Evolutionary conservation across 2,888 invertebrate species (phyloP), one percentile per base, ranked within the genome.

Genomic region (Thera obeliscata): DNA sequence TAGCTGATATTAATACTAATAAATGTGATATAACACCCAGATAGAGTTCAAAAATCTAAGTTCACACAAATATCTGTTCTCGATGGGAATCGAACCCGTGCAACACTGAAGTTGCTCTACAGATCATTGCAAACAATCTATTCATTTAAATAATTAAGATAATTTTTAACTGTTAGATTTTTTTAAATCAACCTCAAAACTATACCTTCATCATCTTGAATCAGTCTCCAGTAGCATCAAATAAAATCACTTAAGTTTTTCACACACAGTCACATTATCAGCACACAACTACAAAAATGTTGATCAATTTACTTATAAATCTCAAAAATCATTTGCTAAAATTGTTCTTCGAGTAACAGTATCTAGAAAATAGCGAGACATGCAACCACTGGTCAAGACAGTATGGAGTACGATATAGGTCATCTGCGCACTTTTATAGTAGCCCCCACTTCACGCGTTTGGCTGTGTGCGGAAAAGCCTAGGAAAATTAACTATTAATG

Each of bases 371-470:
- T 56, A 59, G 66, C 73, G 69, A 75, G 76, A 75, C 72, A 76
- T 66, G 67, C 78, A 80, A 81, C 69, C 83, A 78, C 78, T 73
- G 75, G 81, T 74, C 78, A 70, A 77, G 72, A 71, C 78, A 78
- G 76, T 87, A 76, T 90, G 87, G 83, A 82, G 79, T 72, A 74
- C 80, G 85, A 91, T 90, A 92, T 93, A 92, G 92, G 91, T 91
- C 91, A 91, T 70, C 70, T 71, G 69, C 59, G 7, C 71, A 76
- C 67, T 81, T 88, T 85, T 91, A 92, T 91, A 89, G 75, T 70
- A 78, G 75, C 87, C 90, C 92, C 90, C 88, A 82, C 86, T 83
- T 65, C 9, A 22, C 38, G 7, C 49, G 9, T 8, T 57, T 38
- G 57, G 11, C 41, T 35, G 57, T 66, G 46, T 41, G 58, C 66